Evolutionary conservation across 2,888 invertebrate genomes (phyloP), one percentile per base, ranked within the genome.

Genomic region (Stenodera caucasica): DNA sequence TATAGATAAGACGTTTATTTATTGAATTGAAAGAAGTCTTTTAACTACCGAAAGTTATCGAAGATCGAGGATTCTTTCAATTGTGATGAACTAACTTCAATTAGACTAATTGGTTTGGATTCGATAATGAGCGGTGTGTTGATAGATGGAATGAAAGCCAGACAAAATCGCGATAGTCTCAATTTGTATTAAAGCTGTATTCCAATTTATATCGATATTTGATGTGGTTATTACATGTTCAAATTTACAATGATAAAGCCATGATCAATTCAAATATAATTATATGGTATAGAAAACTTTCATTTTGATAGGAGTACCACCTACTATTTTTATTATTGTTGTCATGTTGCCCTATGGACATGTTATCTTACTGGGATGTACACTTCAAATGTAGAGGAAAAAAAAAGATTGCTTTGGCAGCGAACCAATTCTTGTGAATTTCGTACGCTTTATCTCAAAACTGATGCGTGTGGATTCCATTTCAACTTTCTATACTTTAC

Each of bases 401-500:
- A 77, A 75, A 76, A 63, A 65, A 70, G 73, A 76, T 76, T 76
- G 75, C 73, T 70, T 73, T 78, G 78, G 77, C 78, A 77, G 72
- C 68, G 76, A 76, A 78, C 78, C 78, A 79, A 79, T 79, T 79
- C 75, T 74, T 73, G 69, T 60, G 75, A 76, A 76, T 78, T 78
- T 74, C 73, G 75, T 75, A 76, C 77, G 78, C 77, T 79, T 79
- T 78, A 78, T 79, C 77, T 71, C 71, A 40, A 68, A 67, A 71
- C 73, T 74, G 75, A 76, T 77, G 78, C 77, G n/a, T n/a, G 78
- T 77, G 74, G 73, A 77, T 78, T 74, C 75, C 74, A 75, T 77
- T 76, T 73, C 74, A 72, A 70, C 72, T n/a, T 71, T 73, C 71
- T 73, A 75, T 73, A 74, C 75, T 77, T 75, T 76, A 74, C 73